Evolutionary conservation across 2,797 vertebrate species (phyloP).

Genomic region (Rallus crepitans): DNA sequence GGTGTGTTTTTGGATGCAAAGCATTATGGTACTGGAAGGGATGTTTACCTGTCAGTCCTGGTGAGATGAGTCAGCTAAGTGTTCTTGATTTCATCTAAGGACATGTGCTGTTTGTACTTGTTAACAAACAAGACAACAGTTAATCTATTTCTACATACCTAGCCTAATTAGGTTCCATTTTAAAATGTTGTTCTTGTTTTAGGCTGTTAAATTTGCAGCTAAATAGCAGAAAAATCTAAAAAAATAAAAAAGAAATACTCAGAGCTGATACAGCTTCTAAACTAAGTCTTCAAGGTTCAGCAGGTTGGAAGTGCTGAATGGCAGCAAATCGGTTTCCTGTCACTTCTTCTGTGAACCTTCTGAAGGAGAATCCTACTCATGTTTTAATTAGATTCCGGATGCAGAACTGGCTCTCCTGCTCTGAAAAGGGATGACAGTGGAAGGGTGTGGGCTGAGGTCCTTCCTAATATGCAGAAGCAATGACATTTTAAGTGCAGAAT

Average conservation of each 20-base stretch:
- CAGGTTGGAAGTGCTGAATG: not conserved
- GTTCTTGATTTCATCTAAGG: not conserved
- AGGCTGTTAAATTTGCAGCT: not conserved
- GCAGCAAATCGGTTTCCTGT: not conserved
- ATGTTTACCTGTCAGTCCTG: not conserved
- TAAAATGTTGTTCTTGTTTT: not conserved
- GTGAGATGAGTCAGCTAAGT: not conserved
- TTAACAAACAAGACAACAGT: constrained; percentile 24
- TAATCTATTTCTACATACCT: not conserved
- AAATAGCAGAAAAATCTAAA: not conserved
- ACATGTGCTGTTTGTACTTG: not conserved
- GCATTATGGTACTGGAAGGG: not conserved
- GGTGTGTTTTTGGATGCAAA: not conserved
- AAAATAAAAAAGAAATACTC: not conserved
- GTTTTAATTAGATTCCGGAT: constrained; percentile 32
- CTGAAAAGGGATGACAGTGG: not conserved
- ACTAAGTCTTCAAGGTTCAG: not conserved
- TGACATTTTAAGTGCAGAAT: not conserved
- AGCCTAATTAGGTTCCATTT: not conserved
- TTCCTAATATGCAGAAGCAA: not conserved
- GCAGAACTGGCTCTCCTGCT: not conserved
- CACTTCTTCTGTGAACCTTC: not conserved
- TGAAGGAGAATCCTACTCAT: not conserved
- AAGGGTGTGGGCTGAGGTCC: not conserved
- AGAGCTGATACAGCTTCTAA: not conserved